These are phyloP conservation scores for Rallus limicola DNA, from an alignment of 2,113 vertebrate genomes.

Conservation along the genomic window DNA sequence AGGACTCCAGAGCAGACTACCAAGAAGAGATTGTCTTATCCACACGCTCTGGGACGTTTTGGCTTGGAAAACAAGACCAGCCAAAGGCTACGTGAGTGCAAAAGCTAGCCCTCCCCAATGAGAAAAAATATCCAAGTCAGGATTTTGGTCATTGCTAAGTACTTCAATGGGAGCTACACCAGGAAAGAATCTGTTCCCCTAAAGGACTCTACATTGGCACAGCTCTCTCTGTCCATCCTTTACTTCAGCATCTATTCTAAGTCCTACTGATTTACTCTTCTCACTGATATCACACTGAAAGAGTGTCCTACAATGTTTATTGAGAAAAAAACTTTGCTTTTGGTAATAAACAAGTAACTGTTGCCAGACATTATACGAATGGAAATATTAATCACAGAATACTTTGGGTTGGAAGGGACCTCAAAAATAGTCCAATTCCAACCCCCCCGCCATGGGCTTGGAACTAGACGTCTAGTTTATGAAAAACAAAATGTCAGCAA, in stretches of 20 bases:
- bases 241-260: neutral
- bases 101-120: neutral
- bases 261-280: neutral
- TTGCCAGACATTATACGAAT: neutral
- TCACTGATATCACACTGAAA: neutral
- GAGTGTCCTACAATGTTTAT: neutral
- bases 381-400: neutral
- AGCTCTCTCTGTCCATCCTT: neutral
- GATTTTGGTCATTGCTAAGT: neutral
- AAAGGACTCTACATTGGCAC: rapidly evolving
- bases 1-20: neutral
- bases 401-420: too few species aligned
- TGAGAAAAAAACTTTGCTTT: neutral
- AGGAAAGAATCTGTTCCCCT: neutral
- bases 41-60: neutral
- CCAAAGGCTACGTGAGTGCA: neutral
- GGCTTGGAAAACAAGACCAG: neutral
- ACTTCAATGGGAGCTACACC: neutral
- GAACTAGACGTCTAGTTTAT: too few species aligned
- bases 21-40: neutral
- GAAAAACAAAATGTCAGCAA: neutral
- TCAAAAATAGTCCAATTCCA: too few species aligned
- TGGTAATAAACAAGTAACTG: neutral
- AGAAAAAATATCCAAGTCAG: neutral
- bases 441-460: too few species aligned